Percentiles rank a stretch among this genome's conserved stretches.
phyloP scores from a whole-genome alignment of 2,797 vertebrate species.

The Semaprochilodus insignis region DNA sequence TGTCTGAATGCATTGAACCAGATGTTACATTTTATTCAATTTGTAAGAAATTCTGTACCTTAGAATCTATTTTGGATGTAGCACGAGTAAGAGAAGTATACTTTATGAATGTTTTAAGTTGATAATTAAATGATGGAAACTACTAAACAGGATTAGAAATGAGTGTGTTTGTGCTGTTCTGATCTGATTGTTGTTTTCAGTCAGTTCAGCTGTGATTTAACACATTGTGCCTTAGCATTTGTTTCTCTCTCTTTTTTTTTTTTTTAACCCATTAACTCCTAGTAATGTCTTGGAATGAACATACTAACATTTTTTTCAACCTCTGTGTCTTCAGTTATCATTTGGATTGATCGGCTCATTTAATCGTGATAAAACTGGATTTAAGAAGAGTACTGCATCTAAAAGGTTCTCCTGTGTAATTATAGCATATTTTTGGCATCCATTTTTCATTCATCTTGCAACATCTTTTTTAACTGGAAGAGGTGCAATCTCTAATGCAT shows the following conservation, averaged over 20 bases:
- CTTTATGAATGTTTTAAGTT: not conserved
- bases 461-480: slow-evolving; percentile 11
- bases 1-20: not conserved
- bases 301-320: not conserved
- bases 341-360: not conserved
- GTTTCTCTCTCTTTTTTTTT: no score
- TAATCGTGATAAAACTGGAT: slow-evolving; percentile 9
- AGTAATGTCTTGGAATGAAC: not conserved
- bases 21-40: slow-evolving; percentile 33
- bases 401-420: not conserved
- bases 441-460: not conserved
- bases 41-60: slow-evolving; percentile 5
- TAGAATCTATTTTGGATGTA: not conserved
- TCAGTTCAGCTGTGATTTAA: not conserved
- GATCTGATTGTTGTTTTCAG: not conserved
- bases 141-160: not conserved
- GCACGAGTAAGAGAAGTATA: not conserved
- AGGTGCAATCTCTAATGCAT: not conserved
- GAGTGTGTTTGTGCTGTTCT: not conserved
- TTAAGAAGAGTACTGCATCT: not conserved
- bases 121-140: not conserved
- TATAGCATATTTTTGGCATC: not conserved
- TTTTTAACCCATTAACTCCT: not conserved
- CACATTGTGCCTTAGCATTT: not conserved
- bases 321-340: not conserved